Percentiles rank a stretch among this genome's conserved stretches.
Evolutionary conservation across 2,888 invertebrate genomes (phyloP).

Genomic region (Phalangium opilio): DNA sequence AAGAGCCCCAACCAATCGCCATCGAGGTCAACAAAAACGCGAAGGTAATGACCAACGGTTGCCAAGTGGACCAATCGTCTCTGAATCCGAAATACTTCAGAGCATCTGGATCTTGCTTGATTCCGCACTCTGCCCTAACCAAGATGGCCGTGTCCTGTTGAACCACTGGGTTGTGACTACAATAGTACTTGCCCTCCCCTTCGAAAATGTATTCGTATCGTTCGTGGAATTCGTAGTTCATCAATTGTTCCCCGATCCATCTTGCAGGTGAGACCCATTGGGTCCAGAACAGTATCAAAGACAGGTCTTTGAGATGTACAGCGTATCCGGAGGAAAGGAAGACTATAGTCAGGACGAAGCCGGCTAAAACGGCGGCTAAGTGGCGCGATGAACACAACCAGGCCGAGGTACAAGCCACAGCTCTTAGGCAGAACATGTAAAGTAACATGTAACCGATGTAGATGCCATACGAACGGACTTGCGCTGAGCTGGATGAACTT

Average conservation of each 20-base stretch:
- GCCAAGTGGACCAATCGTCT: conserved; percentile 9
- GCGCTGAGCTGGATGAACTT: conserved; percentile 15
- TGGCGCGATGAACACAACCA: conserved; percentile 50
- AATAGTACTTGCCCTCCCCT: conserved; percentile 23
- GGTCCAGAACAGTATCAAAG: conserved; percentile 45
- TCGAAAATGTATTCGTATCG: neutral
- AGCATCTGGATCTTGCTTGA: conserved; percentile 10
- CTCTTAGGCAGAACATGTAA: conserved; percentile 28
- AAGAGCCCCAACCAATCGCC: conserved; percentile 8
- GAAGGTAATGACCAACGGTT: conserved; percentile 11
- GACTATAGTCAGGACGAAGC: conserved; percentile 43
- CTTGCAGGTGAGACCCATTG: conserved; percentile 49
- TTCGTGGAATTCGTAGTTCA: conserved; percentile 21
- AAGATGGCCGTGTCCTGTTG: conserved; percentile 60
- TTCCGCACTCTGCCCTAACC: conserved; percentile 24
- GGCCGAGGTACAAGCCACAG: conserved; percentile 42
- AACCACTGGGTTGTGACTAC: conserved; percentile 47
- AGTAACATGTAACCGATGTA: conserved; percentile 29
- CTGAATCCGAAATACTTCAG: conserved; percentile 8
- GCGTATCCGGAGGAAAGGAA: conserved; percentile 45
- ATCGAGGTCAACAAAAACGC: conserved; percentile 11
- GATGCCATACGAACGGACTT: conserved; percentile 18
- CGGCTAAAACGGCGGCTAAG: conserved; percentile 42
- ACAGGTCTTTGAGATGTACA: conserved; percentile 50
- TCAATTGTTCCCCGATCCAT: conserved; percentile 52